Base-by-base conservation (phyloP, 2,888 invertebrate species). In the Globia sparganii region DNA sequence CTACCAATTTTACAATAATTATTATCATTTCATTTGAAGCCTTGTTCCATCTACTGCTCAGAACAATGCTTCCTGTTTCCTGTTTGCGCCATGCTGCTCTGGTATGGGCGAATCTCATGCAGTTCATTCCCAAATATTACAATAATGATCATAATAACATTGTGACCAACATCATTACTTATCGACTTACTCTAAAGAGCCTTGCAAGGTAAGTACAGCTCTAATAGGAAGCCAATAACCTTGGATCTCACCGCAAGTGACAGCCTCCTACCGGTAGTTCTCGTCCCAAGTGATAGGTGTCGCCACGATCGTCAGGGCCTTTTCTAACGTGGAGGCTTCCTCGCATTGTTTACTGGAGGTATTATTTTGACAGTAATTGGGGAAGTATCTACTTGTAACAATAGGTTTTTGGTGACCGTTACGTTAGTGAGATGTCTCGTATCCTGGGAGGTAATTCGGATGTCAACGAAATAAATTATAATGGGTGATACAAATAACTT, bases 261-360 rank as follows among this genome's bases (percentile, higher is more conserved):
- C 56, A 76, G 34, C 21, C 18, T 21, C 3, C 34, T n/a, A 11
- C 72, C 85, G 83, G 86, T 74, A 81, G 65, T 62, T 15, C 40
- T 5, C 25, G 28, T 72, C 56, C 0, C 13, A 28, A 53, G 59
- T 28, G 61, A 65, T 49, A 73, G 85, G 71, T 71, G 85, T 72
- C 82, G 49, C 71, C 40, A 25, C 40, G 59, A 66, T 65, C 70
- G 31, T 56, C 72, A 83, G 40, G 86, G 86, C 65, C 78, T 53
- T 75, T 62, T 69, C 74, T 77, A 72, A 85, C 28, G 37, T 37
- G 18, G n/a, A 15, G 4, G 49, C 68, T 83, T 86, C 84, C 84
- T 86, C 25, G 28, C 78, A 78, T 84, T 84, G 84, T 84, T 70
- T n/a, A 15, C 43, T 31, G 21, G 34, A 53, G 43, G 67, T 37